Evolutionary conservation across 2,888 invertebrate genomes (phyloP).

Genomic region (Lumbricus terrestris): DNA sequence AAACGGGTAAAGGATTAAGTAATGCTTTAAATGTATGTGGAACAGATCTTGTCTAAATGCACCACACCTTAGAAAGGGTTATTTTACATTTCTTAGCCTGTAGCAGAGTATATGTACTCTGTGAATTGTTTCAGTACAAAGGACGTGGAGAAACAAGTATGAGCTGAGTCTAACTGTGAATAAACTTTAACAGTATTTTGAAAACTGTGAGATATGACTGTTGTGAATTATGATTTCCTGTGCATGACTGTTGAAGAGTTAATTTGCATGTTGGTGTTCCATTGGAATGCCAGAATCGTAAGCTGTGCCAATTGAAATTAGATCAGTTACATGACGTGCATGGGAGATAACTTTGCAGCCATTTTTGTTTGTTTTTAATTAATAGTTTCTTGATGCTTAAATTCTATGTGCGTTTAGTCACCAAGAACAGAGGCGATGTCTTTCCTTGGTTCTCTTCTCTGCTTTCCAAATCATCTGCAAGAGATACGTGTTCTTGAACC

Average conservation of each 20-base stretch:
- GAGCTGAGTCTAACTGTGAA: background rate
- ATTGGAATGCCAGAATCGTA: background rate
- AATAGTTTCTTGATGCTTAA: background rate
- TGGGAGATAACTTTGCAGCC: background rate
- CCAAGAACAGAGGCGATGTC: slow-evolving; percentile 89
- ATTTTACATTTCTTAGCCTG: background rate
- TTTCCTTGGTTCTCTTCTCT: slow-evolving; percentile 80
- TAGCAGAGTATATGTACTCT: background rate
- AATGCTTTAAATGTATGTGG: no score
- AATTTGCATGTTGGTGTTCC: background rate
- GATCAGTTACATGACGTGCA: background rate
- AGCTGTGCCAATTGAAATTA: background rate
- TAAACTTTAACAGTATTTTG: background rate
- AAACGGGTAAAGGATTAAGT: no score
- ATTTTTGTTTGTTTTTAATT: background rate
- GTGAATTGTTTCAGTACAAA: background rate
- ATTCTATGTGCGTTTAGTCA: slow-evolving; percentile 60
- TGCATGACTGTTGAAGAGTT: background rate
- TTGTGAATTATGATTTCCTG: background rate
- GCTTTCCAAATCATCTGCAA: slow-evolving; percentile 73
- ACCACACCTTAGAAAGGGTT: background rate
- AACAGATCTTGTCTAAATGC: no score
- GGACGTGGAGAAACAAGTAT: background rate
- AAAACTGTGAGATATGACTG: background rate
- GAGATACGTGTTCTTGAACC: slow-evolving; percentile 71